phyloP scores from a whole-genome alignment of 2,113 vertebrate genomes.

The Nyctereutes procyonoides region DNA sequence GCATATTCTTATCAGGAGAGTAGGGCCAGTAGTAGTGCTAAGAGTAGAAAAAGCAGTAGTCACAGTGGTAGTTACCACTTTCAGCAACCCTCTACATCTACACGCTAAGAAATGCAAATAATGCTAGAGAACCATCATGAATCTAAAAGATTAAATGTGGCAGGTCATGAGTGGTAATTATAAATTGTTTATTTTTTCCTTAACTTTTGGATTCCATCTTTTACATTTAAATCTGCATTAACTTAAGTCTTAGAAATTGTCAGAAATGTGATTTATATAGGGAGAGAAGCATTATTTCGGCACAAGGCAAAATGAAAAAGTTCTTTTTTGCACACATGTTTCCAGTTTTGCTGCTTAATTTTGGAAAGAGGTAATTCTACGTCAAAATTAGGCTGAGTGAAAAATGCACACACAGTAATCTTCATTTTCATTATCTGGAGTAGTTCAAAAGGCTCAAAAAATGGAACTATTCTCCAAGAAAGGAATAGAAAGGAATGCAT shows the following conservation, averaged over 20 bases:
- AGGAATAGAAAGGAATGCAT: constrained; percentile 88
- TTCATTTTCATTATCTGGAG: constrained; percentile 87
- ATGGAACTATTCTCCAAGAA: constrained; percentile 86
- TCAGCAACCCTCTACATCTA: background rate
- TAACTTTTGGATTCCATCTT: constrained; percentile 59
- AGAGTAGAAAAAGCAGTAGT: background rate
- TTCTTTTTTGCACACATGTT: constrained; percentile 75
- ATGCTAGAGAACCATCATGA: background rate
- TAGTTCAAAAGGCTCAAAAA: constrained; percentile 88
- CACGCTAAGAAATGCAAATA: background rate
- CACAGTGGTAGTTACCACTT: background rate
- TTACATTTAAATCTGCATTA: constrained; percentile 64
- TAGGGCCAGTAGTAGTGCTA: background rate
- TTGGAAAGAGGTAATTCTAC: constrained; percentile 83
- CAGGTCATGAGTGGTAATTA: constrained; percentile 64
- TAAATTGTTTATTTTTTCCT: constrained; percentile 68
- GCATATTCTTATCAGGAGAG: background rate
- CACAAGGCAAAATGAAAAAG: constrained; percentile 58
- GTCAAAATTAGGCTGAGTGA: constrained; percentile 83
- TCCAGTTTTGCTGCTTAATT: constrained; percentile 83
- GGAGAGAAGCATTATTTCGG: constrained; percentile 62
- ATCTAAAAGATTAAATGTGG: constrained; percentile 57
- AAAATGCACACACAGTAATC: constrained; percentile 86
- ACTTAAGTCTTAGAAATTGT: constrained; percentile 56
- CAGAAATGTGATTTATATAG: constrained; percentile 53